Conservation (phyloP, 2,888 invertebrate species). For the Osmoderma eremita region DNA sequence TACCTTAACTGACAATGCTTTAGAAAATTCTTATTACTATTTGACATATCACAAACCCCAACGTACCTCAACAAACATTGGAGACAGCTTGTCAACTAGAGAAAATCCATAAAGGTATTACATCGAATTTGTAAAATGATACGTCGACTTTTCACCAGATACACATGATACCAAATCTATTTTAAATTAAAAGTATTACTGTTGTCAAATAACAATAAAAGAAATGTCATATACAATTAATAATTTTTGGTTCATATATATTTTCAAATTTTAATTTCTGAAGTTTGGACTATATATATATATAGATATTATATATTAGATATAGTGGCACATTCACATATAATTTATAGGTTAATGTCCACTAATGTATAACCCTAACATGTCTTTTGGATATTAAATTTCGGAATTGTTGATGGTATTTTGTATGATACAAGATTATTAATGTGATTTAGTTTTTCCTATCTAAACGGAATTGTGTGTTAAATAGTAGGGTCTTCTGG, state of each 20-base stretch:
- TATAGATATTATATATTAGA: too few species aligned
- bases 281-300: too few species aligned
- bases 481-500: neutral
- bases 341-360: too few species aligned
- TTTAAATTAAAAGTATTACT: neutral
- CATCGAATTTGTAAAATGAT: neutral
- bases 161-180: too few species aligned
- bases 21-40: neutral
- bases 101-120: slow-evolving; percentile 8
- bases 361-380: too few species aligned
- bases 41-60: slow-evolving; percentile 11
- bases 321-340: too few species aligned
- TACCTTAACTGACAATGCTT: too few species aligned
- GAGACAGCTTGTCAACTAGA: neutral
- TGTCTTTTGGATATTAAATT: too few species aligned
- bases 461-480: neutral
- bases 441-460: too few species aligned
- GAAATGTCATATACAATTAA: neutral
- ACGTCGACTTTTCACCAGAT: neutral
- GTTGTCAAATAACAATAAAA: neutral
- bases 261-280: too few species aligned
- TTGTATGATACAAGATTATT: too few species aligned
- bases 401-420: too few species aligned
- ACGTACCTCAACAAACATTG: slow-evolving; percentile 1
- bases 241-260: neutral